Evolutionary conservation across 2,888 invertebrate genomes (phyloP), one percentile per base, ranked within the genome.

Genomic region (Sisyra terminalis): DNA sequence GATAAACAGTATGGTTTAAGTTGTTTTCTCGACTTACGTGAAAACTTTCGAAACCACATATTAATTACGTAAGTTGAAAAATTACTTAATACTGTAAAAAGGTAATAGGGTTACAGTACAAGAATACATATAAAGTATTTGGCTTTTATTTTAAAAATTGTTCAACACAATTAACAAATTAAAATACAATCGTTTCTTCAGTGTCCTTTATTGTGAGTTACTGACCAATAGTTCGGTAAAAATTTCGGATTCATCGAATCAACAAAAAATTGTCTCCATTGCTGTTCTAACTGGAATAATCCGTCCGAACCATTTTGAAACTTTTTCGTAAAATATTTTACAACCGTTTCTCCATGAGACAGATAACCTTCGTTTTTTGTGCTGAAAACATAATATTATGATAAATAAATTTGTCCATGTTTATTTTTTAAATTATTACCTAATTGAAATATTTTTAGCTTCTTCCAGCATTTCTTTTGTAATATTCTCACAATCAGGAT

Each of bases 191-290:
- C 7, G 5, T 24, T 24, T 24, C n/a, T 5, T 24, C 24, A 24
- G 7, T 24, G 70, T 53, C 80, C 68, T 50, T 74, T 73, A 55
- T 75, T 76, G 57, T 82, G 80, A 50, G 70, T 73, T 15, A 83
- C 64, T 17, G 84, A 84, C 88, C 88, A 88, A 40, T 79, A 61
- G 2, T 67, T 60, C 0, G 87, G 87, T 58, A 88, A 63, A 59
- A 65, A 70, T 47, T 67, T 61, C 0, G 87, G 87, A 40, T 70
- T 57, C 86, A 87, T 86, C 2, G 68, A 66, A 1, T 63, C 55
- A 2, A 88, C 53, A 58, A 88, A 88, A 57, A 86, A 81, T 50
- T 76, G 65, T 8, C 87, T 62, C 86, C 87, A 88, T 45, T 73
- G 51, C 51, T 69, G 70, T 55, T 88, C 86, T 41, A 88, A 65